Evolutionary conservation across 2,113 vertebrate species (phyloP).

Genomic region (Andinoacara biseriatus): DNA sequence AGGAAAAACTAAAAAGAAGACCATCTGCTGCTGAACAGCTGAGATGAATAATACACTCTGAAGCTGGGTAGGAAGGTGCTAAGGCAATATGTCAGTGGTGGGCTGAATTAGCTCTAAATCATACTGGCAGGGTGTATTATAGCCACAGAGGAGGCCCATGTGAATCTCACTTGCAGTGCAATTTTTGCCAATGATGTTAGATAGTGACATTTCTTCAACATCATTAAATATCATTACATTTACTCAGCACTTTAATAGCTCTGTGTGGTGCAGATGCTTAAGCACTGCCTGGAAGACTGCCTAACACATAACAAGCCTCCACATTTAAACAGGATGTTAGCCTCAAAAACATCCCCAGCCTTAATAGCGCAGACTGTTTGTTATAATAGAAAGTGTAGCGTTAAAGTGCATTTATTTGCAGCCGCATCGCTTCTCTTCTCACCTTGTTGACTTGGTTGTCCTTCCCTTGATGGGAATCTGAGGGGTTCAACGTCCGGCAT

Average conservation of each 20-base stretch:
- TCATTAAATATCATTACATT: background rate
- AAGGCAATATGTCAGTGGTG: constrained; percentile 38
- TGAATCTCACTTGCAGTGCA: constrained; percentile 23
- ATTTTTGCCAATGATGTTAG: background rate
- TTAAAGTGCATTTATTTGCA: background rate
- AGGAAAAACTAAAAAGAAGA: constrained; percentile 12
- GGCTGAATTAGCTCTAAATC: constrained; percentile 44
- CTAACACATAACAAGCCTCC: background rate
- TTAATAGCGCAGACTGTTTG: background rate
- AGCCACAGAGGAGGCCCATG: constrained; percentile 16
- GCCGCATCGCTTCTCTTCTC: constrained; percentile 5
- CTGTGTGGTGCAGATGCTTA: constrained; percentile 6
- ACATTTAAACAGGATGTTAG: background rate
- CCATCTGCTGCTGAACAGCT: constrained; percentile 54
- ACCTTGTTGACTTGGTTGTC: constrained; percentile 59
- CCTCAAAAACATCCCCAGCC: background rate
- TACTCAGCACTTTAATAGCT: background rate
- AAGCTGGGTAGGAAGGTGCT: constrained; percentile 45
- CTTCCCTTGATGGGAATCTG: constrained; percentile 69
- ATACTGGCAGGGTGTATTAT: constrained; percentile 47
- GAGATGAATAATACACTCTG: constrained; percentile 54
- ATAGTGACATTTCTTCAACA: background rate
- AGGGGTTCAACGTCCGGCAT: constrained; percentile 75
- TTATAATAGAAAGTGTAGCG: background rate
- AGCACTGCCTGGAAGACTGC: constrained; percentile 2